Conservation (phyloP, 2,888 invertebrate species). For the Pediacus dermestoides region DNA sequence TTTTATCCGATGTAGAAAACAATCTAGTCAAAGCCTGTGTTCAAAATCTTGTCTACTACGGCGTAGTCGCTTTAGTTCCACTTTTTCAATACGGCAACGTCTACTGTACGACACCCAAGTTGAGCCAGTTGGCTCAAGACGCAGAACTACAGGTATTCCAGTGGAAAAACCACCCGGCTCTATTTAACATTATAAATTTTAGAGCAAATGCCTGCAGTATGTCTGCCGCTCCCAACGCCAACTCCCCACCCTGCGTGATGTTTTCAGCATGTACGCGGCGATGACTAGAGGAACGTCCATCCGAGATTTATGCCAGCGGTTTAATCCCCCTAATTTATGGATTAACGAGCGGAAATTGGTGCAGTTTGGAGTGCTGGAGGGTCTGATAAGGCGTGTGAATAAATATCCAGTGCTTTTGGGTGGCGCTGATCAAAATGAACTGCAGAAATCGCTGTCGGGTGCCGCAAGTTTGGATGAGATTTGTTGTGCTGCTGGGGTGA, state of each 20-base stretch:
- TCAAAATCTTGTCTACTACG: slow-evolving; percentile 83
- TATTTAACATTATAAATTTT: slow-evolving; percentile 25
- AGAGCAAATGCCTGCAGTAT: slow-evolving; percentile 47
- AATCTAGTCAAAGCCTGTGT: slow-evolving; percentile 92
- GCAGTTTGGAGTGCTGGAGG: slow-evolving; percentile 83
- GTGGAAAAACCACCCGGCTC: too few relatives aligned
- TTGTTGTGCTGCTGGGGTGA: slow-evolving; percentile 77
- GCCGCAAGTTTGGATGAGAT: slow-evolving; percentile 83
- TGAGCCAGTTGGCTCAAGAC: slow-evolving; percentile 54
- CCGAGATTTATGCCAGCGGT: slow-evolving; percentile 64
- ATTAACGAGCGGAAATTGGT: slow-evolving; percentile 80
- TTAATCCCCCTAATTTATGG: slow-evolving; percentile 68
- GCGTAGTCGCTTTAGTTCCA: slow-evolving; percentile 59
- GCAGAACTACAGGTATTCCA: slow-evolving; percentile 48
- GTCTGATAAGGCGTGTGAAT: slow-evolving; percentile 75
- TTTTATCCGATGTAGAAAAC: slow-evolving; percentile 87
- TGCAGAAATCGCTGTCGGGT: slow-evolving; percentile 74
- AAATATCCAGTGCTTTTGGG: slow-evolving; percentile 53
- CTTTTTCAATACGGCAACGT: slow-evolving; percentile 66
- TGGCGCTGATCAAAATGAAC: slow-evolving; percentile 35
- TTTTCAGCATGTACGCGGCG: slow-evolving; percentile 62
- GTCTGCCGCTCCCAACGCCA: slow-evolving; percentile 46
- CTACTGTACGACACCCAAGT: slow-evolving; percentile 59
- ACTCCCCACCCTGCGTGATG: slow-evolving; percentile 54
- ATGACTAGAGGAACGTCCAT: slow-evolving; percentile 70